Conservation (phyloP, 2,888 invertebrate species). For the Orthosia incerta region DNA sequence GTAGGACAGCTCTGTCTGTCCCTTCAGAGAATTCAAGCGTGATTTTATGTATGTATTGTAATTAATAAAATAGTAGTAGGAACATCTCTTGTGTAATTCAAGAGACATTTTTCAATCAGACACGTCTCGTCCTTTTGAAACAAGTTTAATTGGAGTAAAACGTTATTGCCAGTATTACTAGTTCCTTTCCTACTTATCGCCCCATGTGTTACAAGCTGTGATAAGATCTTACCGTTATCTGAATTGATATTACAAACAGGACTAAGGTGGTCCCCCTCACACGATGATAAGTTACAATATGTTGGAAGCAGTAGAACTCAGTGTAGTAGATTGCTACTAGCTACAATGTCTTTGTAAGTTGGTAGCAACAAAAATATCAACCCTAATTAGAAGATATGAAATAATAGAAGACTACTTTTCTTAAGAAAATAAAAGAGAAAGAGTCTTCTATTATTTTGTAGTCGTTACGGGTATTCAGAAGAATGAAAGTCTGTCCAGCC, state of each 20-base stretch:
- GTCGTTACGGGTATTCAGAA: neutral
- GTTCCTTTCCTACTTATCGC: conserved; percentile 29
- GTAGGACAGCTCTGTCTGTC: too few species aligned
- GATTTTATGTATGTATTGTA: neutral
- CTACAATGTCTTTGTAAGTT: neutral
- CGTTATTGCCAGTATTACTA: conserved; percentile 21
- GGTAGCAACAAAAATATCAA: neutral
- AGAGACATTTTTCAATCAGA: conserved; percentile 5
- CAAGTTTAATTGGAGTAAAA: conserved; percentile 39
- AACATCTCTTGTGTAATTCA: neutral
- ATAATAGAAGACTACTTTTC: too few species aligned
- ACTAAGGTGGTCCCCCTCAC: conserved; percentile 29
- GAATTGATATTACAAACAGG: conserved; percentile 43
- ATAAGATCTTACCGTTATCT: conserved; percentile 57
- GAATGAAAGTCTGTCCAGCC: neutral
- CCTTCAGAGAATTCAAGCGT: neutral
- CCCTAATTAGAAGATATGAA: neutral
- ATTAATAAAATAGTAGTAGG: neutral
- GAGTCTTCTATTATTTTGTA: neutral
- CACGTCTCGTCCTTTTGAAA: conserved; percentile 14
- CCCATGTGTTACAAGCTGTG: conserved; percentile 23
- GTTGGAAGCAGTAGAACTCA: too few species aligned
- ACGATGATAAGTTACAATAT: conserved; percentile 9
- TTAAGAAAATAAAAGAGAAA: too few species aligned
- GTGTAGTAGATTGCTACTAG: too few species aligned